Conservation (phyloP, 2,888 invertebrate genomes). For the Aethes cnicana region DNA sequence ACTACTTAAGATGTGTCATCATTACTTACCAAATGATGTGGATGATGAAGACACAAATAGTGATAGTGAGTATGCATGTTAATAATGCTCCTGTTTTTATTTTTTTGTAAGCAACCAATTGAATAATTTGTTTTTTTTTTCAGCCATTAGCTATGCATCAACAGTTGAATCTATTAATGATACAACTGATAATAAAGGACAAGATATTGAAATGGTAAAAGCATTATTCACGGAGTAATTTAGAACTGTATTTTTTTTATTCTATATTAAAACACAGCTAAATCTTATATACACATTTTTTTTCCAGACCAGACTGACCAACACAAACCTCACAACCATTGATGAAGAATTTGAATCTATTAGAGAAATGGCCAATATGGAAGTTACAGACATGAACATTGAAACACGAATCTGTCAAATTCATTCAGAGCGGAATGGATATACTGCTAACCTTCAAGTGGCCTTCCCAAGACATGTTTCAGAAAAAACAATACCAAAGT, state of each 20-base stretch:
- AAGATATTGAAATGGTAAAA: constrained; percentile 69
- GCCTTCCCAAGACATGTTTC: constrained; percentile 81
- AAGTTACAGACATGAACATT: constrained; percentile 82
- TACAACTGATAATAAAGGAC: constrained; percentile 61
- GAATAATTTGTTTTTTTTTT: constrained; percentile 39
- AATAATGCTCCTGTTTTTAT: too few species aligned
- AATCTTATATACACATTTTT: constrained; percentile 5
- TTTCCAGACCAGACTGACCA: constrained; percentile 63
- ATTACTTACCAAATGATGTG: constrained; percentile 85
- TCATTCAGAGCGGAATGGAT: constrained; percentile 78
- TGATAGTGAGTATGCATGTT: constrained; percentile 69
- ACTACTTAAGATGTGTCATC: constrained; percentile 89
- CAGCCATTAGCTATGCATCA: constrained; percentile 72
- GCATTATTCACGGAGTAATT: neutral
- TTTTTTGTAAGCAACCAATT: too few species aligned
- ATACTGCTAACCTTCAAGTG: constrained; percentile 80
- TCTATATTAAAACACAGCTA: too few species aligned
- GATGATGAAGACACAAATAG: constrained; percentile 80
- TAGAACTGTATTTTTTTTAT: neutral
- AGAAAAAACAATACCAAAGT: constrained; percentile 75
- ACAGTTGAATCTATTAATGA: constrained; percentile 70
- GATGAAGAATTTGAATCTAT: constrained; percentile 79
- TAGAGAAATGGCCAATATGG: constrained; percentile 76
- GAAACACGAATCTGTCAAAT: constrained; percentile 83
- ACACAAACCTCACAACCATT: constrained; percentile 63